phyloP scores from a whole-genome alignment of 1,140 invertebrate species.

The Cydia fagiglandana region DNA sequence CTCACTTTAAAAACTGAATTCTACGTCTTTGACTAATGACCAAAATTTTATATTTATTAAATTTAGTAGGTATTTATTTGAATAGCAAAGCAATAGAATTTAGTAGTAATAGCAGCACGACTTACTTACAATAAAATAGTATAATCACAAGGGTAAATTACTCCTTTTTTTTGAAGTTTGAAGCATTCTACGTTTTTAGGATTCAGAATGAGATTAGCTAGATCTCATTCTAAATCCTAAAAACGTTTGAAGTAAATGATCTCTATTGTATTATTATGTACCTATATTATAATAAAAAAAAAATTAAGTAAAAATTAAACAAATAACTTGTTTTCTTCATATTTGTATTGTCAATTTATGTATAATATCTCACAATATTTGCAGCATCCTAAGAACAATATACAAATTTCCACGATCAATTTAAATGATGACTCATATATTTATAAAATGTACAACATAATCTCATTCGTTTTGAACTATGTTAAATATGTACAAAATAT shows the following conservation, averaged over 20 bases:
- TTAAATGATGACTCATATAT: conserved; percentile 73
- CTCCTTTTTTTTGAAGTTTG: neutral
- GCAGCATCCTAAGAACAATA: conserved; percentile 69
- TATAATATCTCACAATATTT: conserved; percentile 76
- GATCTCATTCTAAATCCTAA: too few relatives aligned
- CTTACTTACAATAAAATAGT: neutral
- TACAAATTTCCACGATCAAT: conserved; percentile 70
- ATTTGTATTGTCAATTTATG: conserved; percentile 77
- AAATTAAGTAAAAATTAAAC: neutral
- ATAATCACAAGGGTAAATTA: too few relatives aligned
- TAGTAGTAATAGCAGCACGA: neutral
- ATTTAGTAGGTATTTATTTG: too few relatives aligned
- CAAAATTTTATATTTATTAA: too few relatives aligned
- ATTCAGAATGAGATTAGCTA: neutral
- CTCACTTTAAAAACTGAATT: conserved; percentile 39
- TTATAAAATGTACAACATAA: conserved; percentile 79
- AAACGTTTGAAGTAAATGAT: neutral
- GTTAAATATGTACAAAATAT: conserved; percentile 79
- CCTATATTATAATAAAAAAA: too few relatives aligned
- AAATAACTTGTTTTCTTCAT: conserved; percentile 52
- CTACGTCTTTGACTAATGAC: conserved; percentile 24
- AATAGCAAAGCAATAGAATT: conserved; percentile 32
- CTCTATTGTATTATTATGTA: too few relatives aligned
- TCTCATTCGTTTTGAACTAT: conserved; percentile 75
- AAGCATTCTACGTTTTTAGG: too few relatives aligned